Conservation (phyloP, 2,888 invertebrate species). For the Euspilapteryx auroguttella region DNA sequence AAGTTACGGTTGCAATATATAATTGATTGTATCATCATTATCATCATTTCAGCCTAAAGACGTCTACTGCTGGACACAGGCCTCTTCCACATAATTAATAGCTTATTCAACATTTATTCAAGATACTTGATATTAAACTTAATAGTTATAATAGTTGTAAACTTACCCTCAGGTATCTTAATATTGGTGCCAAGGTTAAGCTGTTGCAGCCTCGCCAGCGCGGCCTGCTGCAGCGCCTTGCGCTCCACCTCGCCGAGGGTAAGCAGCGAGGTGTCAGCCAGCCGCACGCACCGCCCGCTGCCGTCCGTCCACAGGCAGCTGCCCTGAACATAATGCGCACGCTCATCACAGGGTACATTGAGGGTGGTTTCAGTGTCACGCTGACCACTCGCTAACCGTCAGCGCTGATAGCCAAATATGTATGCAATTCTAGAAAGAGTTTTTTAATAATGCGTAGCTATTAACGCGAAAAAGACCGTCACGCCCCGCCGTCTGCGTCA, state of each 20-base stretch:
- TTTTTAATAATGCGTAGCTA: no score
- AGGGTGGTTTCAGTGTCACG: background rate
- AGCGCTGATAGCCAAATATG: background rate
- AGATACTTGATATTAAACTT: no score
- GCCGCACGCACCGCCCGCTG: slow-evolving; percentile 68
- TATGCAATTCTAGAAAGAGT: no score
- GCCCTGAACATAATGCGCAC: slow-evolving; percentile 66
- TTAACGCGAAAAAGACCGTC: no score
- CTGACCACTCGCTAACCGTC: background rate
- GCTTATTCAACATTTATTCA: no score
- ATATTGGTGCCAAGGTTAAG: slow-evolving; percentile 81
- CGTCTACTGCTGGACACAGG: no score
- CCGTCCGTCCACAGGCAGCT: slow-evolving; percentile 79
- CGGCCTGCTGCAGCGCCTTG: slow-evolving; percentile 81
- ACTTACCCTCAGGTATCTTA: slow-evolving; percentile 79
- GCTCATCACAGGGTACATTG: slow-evolving; percentile 34
- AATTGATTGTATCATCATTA: no score
- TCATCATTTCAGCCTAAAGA: no score
- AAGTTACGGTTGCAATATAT: no score
- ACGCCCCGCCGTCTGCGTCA: no score
- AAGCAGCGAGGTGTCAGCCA: slow-evolving; percentile 71
- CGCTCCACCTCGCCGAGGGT: slow-evolving; percentile 79
- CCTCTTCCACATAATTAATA: no score
- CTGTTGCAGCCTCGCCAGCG: slow-evolving; percentile 82
- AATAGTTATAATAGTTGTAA: no score